Conservation (phyloP, 2,888 invertebrate genomes). For the Tupiocoris notatus region DNA sequence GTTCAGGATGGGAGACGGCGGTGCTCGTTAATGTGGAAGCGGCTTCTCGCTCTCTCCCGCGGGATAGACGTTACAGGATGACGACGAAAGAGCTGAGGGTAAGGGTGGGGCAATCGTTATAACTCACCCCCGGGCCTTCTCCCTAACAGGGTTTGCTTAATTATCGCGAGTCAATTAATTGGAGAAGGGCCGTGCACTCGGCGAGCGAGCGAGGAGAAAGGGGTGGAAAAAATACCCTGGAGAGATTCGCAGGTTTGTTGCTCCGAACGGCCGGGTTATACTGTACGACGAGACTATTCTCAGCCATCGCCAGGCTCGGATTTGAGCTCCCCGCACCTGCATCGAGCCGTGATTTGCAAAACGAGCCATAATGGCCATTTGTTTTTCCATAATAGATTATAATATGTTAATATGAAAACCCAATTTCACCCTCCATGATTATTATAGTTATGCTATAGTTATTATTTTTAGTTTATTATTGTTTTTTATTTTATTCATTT, state of each 20-base stretch:
- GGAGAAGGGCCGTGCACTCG: conserved; percentile 48
- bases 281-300: background rate
- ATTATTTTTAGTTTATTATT: no score
- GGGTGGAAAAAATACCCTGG: conserved; percentile 10
- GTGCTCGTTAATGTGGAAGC: conserved; percentile 36
- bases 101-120: conserved; percentile 49
- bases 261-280: background rate
- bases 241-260: conserved; percentile 21
- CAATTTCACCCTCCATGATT: no score
- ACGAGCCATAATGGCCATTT: no score
- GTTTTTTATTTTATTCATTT: no score
- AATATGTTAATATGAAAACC: no score
- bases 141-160: conserved; percentile 54
- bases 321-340: background rate
- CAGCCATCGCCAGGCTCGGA: background rate
- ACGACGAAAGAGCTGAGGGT: conserved; percentile 30
- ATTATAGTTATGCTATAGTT: no score
- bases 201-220: conserved; percentile 7
- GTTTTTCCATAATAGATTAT: no score
- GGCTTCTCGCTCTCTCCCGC: background rate
- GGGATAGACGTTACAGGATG: no score
- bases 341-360: no score
- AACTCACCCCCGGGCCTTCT: conserved; percentile 46
- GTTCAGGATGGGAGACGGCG: conserved; percentile 32
- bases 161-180: conserved; percentile 56